A percentile compares a stretch with the other conserved stretches of the same genome.
Evolutionary conservation across 2,797 vertebrate species (phyloP).

Genomic region (Urophycis tenuis): DNA sequence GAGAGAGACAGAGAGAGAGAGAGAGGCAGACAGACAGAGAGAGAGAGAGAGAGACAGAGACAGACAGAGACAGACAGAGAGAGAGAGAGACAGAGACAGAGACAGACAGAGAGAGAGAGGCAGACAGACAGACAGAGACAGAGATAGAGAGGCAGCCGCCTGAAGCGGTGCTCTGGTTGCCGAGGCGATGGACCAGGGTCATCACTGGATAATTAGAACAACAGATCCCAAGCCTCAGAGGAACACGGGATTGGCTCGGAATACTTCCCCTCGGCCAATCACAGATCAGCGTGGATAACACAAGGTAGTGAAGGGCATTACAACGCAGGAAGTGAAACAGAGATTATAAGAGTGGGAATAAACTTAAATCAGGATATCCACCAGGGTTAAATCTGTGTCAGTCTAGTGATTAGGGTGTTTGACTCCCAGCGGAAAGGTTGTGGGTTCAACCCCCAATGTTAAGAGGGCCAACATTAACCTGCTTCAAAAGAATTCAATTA

Average conservation of each 20-base stretch:
- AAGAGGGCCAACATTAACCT: neutral
- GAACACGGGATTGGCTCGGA: neutral
- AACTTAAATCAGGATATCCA: neutral
- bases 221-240: constrained; percentile 49
- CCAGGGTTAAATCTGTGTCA: neutral
- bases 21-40: neutral
- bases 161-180: constrained; percentile 49
- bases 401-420: neutral
- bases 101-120: neutral
- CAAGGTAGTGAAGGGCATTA: neutral
- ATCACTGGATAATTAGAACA: constrained; percentile 66
- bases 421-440: neutral
- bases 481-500: neutral
- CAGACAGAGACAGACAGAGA: neutral
- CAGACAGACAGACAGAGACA: constrained; percentile 19
- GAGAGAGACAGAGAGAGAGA: constrained; percentile 22
- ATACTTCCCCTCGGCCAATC: neutral
- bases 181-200: constrained; percentile 64
- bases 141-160: constrained; percentile 44
- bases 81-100: neutral
- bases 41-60: neutral
- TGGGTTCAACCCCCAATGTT: neutral
- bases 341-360: neutral
- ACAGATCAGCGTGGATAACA: neutral
- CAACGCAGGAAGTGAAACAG: neutral